phyloP scores from a whole-genome alignment of 2,113 vertebrate genomes.

The Cettia cetti region DNA sequence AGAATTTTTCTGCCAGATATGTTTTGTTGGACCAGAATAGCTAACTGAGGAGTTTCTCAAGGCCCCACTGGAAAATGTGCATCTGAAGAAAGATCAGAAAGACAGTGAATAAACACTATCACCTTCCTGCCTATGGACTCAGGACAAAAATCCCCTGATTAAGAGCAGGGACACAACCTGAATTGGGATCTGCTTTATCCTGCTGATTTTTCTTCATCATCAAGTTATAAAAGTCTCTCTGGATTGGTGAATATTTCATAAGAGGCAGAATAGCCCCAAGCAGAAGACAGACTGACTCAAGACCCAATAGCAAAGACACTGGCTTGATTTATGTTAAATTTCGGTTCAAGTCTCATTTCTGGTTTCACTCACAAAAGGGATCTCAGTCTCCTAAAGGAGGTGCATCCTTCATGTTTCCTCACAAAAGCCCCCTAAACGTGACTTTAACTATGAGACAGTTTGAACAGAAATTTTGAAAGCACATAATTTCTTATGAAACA shows the following conservation, averaged over 20 bases:
- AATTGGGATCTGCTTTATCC: not conserved
- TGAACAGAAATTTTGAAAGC: not conserved
- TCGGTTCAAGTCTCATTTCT: not conserved
- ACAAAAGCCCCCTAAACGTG: not conserved
- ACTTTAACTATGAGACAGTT: not conserved
- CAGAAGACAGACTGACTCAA: constrained; percentile 34
- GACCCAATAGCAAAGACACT: not conserved
- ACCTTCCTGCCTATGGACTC: not conserved
- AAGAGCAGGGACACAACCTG: not conserved
- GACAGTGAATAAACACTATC: not conserved
- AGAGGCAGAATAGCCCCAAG: constrained; percentile 42
- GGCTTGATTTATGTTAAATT: not conserved
- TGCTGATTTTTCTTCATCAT: not conserved
- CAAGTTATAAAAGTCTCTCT: constrained; percentile 5
- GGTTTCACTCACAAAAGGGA: not conserved
- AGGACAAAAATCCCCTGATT: not conserved
- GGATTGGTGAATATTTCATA: constrained; percentile 51
- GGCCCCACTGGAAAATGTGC: not conserved
- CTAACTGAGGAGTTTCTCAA: not conserved
- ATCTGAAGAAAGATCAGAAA: not conserved
- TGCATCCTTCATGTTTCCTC: not conserved
- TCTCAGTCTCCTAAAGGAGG: not conserved
- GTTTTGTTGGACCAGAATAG: not conserved
- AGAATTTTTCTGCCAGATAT: not conserved
- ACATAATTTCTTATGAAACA: not conserved